A percentile compares a stretch with the other conserved stretches of the same genome.
These are phyloP conservation scores for Psilopsiagon aymara DNA, from an alignment of 2,113 vertebrate genomes.

Conservation along the genomic window DNA sequence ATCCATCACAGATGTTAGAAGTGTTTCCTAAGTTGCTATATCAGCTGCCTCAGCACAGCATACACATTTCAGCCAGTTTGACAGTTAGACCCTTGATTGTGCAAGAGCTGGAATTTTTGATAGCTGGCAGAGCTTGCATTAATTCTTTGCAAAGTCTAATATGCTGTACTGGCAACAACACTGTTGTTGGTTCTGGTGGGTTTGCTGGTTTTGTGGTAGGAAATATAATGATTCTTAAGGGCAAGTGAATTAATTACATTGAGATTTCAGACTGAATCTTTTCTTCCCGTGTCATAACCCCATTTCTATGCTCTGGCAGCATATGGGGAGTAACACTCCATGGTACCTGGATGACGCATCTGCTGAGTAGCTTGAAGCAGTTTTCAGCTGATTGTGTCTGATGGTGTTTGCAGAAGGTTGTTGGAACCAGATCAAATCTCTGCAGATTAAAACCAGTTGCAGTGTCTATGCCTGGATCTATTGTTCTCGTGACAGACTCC, in stretches of 20 bases:
- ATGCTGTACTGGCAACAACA: conserved; percentile 40
- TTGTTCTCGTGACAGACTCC: conserved; percentile 60
- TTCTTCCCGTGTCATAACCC: conserved; percentile 59
- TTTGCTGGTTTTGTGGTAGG: background rate
- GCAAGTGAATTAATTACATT: conserved; percentile 46
- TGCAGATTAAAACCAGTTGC: conserved; percentile 61
- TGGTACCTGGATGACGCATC: conserved; percentile 66
- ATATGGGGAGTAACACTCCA: conserved; percentile 59
- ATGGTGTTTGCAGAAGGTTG: conserved; percentile 25
- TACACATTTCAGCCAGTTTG: conserved; percentile 15
- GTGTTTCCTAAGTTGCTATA: background rate
- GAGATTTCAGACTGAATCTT: conserved; percentile 50
- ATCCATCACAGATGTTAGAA: background rate
- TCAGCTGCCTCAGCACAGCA: background rate
- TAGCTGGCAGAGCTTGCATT: conserved; percentile 21
- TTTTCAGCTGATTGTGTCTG: conserved; percentile 59
- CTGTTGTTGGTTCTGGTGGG: conserved; percentile 19
- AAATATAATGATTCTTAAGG: conserved; percentile 10
- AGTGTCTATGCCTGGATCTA: background rate
- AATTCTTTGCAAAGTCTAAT: conserved; percentile 10
- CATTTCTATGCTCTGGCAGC: conserved; percentile 33
- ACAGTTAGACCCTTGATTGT: background rate
- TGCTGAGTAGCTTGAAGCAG: conserved; percentile 49
- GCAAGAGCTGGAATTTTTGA: conserved; percentile 17
- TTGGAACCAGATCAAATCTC: conserved; percentile 33